A percentile compares a stretch with the other conserved stretches of the same genome.
Evolutionary conservation across 2,113 vertebrate species (phyloP).

Genomic region (Ahaetulla prasina): DNA sequence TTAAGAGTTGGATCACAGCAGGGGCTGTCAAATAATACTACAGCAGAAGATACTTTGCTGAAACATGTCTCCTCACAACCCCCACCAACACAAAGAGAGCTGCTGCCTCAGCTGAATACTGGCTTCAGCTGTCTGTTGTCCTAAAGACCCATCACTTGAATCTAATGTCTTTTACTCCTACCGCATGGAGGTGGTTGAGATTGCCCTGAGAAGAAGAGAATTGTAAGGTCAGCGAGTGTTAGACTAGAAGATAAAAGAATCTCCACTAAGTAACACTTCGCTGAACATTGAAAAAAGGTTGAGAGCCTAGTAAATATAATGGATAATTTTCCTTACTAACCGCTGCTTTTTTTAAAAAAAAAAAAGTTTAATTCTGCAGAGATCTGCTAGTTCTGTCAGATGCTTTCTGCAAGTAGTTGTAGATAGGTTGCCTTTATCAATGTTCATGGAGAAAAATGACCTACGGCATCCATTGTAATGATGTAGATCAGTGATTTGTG

Average conservation of each 20-base stretch:
- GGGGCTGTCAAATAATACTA: background rate
- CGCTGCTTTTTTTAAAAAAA: background rate
- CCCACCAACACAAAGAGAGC: background rate
- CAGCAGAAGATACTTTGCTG: background rate
- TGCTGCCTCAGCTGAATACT: background rate
- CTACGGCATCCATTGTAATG: background rate
- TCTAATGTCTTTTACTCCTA: background rate
- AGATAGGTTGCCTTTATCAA: background rate
- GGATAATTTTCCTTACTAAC: background rate
- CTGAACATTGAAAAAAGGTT: background rate
- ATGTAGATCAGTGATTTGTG: background rate
- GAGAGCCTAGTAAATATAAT: background rate
- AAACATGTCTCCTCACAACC: background rate
- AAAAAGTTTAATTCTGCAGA: background rate
- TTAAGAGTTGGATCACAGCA: background rate
- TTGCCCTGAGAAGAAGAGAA: background rate
- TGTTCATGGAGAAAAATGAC: background rate
- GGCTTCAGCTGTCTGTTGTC: background rate
- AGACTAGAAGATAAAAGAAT: background rate
- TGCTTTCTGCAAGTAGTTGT: background rate
- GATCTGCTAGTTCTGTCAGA: background rate
- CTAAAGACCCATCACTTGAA: background rate
- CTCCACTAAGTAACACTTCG: background rate
- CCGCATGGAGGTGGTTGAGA: background rate
- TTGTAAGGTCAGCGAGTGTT: background rate